phyloP scores from a whole-genome alignment of 2,888 invertebrate species.

The Tryphoninae sp. region DNA sequence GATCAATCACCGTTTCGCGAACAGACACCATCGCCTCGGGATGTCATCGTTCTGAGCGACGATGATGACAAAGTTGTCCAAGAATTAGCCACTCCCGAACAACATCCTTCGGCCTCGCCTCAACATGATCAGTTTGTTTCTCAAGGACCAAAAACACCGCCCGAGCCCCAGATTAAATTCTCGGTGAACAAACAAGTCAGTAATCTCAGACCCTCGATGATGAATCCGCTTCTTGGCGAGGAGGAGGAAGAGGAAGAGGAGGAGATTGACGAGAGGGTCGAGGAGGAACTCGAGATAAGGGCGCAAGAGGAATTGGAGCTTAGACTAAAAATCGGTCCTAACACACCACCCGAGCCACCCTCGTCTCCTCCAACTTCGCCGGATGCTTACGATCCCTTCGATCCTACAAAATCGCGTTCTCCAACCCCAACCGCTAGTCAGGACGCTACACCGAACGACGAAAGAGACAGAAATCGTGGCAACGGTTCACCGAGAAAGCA shows the following conservation, averaged over 20 bases:
- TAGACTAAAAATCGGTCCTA: constrained; percentile 84
- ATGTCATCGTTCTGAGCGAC: constrained; percentile 92
- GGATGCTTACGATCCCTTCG: constrained; percentile 95
- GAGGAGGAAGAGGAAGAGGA: constrained; percentile 82
- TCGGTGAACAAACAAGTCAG: constrained; percentile 81
- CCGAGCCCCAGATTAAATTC: constrained; percentile 87
- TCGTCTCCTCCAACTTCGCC: constrained; percentile 88
- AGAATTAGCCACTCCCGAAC: constrained; percentile 71
- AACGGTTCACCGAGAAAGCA: constrained; percentile 74
- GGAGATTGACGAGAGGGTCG: constrained; percentile 74
- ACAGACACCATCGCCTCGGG: constrained; percentile 90
- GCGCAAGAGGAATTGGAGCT: constrained; percentile 79
- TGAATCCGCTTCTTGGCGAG: constrained; percentile 85
- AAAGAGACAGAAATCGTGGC: constrained; percentile 77
- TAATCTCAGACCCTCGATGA: constrained; percentile 76
- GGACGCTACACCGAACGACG: constrained; percentile 71
- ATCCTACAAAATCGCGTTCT: constrained; percentile 92
- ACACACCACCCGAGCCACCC: constrained; percentile 88
- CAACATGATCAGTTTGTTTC: constrained; percentile 77
- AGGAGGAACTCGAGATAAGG: constrained; percentile 79
- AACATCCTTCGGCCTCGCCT: constrained; percentile 72
- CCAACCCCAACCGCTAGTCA: constrained; percentile 82
- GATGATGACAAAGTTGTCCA: constrained; percentile 84
- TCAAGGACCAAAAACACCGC: constrained; percentile 88
- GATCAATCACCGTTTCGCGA: constrained; percentile 93